Percentiles rank a stretch among this genome's conserved stretches.
Evolutionary conservation across 2,113 vertebrate species (phyloP).

Genomic region (Corynorhinus townsendii): DNA sequence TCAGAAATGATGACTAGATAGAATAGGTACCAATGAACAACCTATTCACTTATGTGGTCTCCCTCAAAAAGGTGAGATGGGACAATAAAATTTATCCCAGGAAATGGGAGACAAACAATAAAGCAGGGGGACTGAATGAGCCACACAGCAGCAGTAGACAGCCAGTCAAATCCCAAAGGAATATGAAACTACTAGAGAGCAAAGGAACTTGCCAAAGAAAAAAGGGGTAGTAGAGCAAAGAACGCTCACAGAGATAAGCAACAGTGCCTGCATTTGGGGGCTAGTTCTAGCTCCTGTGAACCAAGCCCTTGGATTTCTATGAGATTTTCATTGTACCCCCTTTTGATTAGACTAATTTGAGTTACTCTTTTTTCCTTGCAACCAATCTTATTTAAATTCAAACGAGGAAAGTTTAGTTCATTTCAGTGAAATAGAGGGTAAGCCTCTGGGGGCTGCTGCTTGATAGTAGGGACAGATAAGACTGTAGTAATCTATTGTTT

Average conservation of each 20-base stretch:
- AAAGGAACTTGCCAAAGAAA: not conserved
- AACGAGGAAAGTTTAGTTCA: not conserved
- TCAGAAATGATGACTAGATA: not conserved
- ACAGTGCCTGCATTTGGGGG: not conserved
- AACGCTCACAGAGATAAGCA: not conserved
- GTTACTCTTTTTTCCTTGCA: not conserved
- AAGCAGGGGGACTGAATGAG: not conserved
- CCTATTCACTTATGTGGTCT: not conserved
- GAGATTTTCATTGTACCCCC: not conserved
- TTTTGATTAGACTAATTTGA: not conserved
- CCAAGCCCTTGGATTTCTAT: not conserved
- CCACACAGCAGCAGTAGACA: not conserved
- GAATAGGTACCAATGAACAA: not conserved
- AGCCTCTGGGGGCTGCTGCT: not conserved
- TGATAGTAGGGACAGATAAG: not conserved
- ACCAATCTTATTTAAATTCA: slow-evolving; percentile 19
- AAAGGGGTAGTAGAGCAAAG: not conserved
- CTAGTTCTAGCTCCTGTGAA: not conserved
- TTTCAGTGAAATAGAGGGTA: not conserved
- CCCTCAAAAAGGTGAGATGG: not conserved
- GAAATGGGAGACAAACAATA: not conserved
- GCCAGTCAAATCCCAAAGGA: not conserved
- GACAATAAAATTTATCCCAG: not conserved
- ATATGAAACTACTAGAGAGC: not conserved
- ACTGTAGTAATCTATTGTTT: not conserved